phyloP scores from a whole-genome alignment of 2,888 invertebrate species.

The Nemurella pictetii region DNA sequence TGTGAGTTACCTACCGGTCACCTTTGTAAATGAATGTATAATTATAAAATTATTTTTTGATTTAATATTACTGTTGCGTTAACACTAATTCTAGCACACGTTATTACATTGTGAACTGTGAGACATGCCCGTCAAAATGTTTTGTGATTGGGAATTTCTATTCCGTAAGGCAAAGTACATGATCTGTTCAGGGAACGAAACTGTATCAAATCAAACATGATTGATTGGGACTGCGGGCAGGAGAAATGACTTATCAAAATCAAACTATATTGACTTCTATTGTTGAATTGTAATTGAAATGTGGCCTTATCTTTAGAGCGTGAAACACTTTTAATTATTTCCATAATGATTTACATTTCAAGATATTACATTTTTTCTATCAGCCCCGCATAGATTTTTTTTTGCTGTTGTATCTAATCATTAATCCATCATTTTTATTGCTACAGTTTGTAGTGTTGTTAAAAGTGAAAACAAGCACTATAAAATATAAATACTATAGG shows the following conservation, averaged over 20 bases:
- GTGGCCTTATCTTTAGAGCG: slow-evolving; percentile 17
- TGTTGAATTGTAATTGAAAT: slow-evolving; percentile 23
- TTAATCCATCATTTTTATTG: slow-evolving; percentile 34
- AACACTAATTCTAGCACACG: neutral
- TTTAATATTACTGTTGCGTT: neutral
- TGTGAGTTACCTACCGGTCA: neutral
- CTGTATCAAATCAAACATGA: neutral
- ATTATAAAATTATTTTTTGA: neutral
- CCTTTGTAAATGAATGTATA: no score
- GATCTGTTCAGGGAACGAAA: neutral
- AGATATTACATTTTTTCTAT: neutral
- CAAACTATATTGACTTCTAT: slow-evolving; percentile 28
- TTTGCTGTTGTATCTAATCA: slow-evolving; percentile 29
- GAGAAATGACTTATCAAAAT: slow-evolving; percentile 24
- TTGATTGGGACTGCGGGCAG: slow-evolving; percentile 3
- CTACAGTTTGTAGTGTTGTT: slow-evolving; percentile 8
- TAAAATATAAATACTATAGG: slow-evolving; percentile 23
- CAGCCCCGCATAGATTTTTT: neutral
- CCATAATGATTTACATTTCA: slow-evolving; percentile 12
- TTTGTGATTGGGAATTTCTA: neutral
- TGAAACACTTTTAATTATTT: neutral
- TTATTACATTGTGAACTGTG: neutral
- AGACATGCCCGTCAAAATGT: neutral
- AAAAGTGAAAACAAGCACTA: slow-evolving; percentile 27
- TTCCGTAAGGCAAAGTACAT: neutral